Conservation (phyloP, 2,113 vertebrate genomes). For the Cygnus buccinator region DNA sequence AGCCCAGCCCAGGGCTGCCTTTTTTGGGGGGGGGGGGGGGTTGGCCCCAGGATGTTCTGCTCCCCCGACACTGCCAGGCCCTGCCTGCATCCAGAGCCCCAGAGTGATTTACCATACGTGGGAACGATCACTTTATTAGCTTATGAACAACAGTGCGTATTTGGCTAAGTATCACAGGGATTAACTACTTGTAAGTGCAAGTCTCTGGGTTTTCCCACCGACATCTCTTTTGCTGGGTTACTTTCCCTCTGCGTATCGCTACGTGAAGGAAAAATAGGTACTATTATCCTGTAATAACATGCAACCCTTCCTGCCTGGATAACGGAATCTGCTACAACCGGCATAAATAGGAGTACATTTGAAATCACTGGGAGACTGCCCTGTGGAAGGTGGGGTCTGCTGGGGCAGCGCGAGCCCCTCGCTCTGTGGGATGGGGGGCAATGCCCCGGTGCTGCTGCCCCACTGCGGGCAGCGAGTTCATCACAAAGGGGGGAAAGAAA, state of each 20-base stretch:
- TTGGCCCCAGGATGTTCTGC: accelerated
- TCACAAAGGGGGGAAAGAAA: background rate
- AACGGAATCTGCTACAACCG: background rate
- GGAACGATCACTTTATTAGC: background rate
- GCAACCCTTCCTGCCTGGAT: background rate
- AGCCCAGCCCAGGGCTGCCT: accelerated
- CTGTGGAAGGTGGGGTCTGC: too few species aligned
- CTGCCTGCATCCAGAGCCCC: background rate
- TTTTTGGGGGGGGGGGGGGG: accelerated
- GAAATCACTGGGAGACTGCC: background rate
- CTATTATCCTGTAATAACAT: background rate
- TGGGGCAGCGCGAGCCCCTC: background rate
- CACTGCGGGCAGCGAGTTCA: background rate
- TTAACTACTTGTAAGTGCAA: background rate
- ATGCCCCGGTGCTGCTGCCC: too few species aligned
- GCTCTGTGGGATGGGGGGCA: too few species aligned
- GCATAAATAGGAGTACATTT: background rate
- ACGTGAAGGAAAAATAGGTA: background rate
- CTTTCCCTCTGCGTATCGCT: background rate
- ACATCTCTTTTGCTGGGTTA: background rate
- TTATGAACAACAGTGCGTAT: accelerated
- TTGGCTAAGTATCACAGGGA: accelerated
- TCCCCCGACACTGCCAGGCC: background rate
- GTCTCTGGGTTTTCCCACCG: background rate
- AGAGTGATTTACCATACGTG: accelerated